These are phyloP conservation scores for Blastomussa wellsi DNA, from an alignment of 92 coral and sea anemone genomes.

Conservation along the genomic window DNA sequence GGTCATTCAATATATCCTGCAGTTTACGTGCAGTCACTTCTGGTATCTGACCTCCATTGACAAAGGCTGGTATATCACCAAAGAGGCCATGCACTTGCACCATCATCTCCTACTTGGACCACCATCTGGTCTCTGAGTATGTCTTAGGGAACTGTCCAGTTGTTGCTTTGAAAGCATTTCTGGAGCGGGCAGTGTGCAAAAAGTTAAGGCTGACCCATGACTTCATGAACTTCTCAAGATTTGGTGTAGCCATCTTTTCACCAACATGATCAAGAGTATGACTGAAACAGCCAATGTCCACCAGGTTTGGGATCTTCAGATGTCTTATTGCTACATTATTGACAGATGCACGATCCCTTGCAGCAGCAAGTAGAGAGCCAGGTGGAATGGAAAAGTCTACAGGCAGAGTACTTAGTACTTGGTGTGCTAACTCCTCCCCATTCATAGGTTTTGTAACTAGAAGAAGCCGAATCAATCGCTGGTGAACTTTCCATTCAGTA, in stretches of 20 bases:
- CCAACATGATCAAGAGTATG: slow-evolving; percentile 61
- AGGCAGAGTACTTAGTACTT: too few species aligned
- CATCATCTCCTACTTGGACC: slow-evolving; percentile 53
- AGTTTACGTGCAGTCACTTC: slow-evolving; percentile 36
- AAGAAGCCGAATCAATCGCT: too few species aligned
- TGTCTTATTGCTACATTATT: slow-evolving; percentile 49
- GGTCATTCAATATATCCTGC: slow-evolving; percentile 49
- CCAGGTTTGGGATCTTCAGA: slow-evolving; percentile 53
- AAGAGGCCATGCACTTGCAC: slow-evolving; percentile 57
- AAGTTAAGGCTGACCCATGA: slow-evolving; percentile 45
- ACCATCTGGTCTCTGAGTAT: slow-evolving; percentile 61
- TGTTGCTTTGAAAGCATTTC: slow-evolving; percentile 49
- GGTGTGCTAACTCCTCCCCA: too few species aligned
- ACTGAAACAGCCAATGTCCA: slow-evolving; percentile 57
- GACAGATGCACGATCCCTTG: slow-evolving; percentile 60
- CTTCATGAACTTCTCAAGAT: slow-evolving; percentile 54
- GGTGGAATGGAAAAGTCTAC: too few species aligned
- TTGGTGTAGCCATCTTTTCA: slow-evolving; percentile 55
- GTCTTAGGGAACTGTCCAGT: slow-evolving; percentile 40
- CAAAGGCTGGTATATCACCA: slow-evolving; percentile 52
- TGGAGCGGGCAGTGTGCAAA: slow-evolving; percentile 52
- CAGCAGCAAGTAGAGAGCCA: too few species aligned
- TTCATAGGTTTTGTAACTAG: too few species aligned
- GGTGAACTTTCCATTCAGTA: too few species aligned
- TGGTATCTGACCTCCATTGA: slow-evolving; percentile 46